phyloP scores from a whole-genome alignment of 2,113 vertebrate species.

The Campylorhamphus procurvoides region DNA sequence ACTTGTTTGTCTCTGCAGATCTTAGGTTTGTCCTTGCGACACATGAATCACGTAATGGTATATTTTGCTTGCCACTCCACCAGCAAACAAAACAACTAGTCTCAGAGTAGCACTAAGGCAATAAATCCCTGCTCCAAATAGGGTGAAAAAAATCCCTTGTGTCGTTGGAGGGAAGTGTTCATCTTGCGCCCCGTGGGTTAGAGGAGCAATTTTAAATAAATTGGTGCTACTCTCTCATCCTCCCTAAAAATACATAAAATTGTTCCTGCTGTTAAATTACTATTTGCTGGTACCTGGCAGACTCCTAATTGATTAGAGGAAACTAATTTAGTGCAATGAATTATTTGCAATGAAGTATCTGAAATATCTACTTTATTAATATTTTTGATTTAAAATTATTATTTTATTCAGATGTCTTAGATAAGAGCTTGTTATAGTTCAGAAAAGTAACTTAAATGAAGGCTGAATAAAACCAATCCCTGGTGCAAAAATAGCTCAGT shows the following conservation, averaged over 20 bases:
- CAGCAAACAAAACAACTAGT: not conserved
- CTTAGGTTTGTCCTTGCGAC: not conserved
- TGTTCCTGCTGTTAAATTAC: slow-evolving; percentile 32
- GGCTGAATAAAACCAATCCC: not conserved
- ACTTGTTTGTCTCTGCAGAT: not conserved
- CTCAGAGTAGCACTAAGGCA: not conserved
- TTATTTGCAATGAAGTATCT: slow-evolving; percentile 52
- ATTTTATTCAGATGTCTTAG: slow-evolving; percentile 4
- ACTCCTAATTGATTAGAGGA: slow-evolving; percentile 39
- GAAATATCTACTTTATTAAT: slow-evolving; percentile 57
- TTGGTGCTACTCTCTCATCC: not conserved
- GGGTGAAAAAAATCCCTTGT: not conserved
- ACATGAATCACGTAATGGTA: not conserved
- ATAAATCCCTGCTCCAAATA: not conserved
- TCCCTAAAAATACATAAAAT: slow-evolving; percentile 42
- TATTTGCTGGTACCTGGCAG: slow-evolving; percentile 42
- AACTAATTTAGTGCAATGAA: slow-evolving; percentile 37
- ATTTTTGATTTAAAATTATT: slow-evolving; percentile 31
- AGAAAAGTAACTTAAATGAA: not conserved
- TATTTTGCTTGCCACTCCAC: not conserved
- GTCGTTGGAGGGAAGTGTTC: not conserved
- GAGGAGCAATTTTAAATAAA: slow-evolving; percentile 1
- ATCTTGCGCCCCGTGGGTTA: not conserved
- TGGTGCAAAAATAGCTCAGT: not conserved
- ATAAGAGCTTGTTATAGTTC: not conserved